Base-by-base conservation (phyloP, 2,888 invertebrate genomes). In the Tridacna crocea region DNA sequence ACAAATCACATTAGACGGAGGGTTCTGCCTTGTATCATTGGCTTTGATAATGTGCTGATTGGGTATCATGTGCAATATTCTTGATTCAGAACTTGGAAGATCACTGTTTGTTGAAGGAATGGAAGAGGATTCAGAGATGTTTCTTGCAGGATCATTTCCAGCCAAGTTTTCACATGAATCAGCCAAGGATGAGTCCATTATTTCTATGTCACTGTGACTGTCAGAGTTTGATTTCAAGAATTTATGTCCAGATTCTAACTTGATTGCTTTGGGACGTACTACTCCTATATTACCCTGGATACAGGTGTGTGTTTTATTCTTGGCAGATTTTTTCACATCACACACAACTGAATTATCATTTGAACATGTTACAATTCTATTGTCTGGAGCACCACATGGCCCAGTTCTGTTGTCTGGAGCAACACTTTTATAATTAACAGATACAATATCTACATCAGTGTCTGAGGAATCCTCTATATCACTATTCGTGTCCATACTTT, bases 401-500 rank as follows among this genome's bases (percentile, higher is more conserved):
- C 63, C 74, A 36, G 36, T 36, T 36, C 36, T 36, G 27, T 15
- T 17, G 17, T 63, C 27, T 15, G 27, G 27, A 24, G 15, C 17
- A 19, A 10, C 55, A 55, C 55, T 19, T 19, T 55, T 55, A 72
- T 27, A 73, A 73, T 60, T 73, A 2, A 77, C 77, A 4, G 77
- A 68, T n/a, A 87, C 80, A 4, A 84, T 61, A 51, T 87, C 84
- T 12, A 80, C 66, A 47, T 87, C 86, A 6, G 86, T 83, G 58
- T 82, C 84, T 0, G 85, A 80, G 0, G 79, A 79, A 24, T 79
- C 82, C 15, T 81, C 83, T 12, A 79, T 77, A 17, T 87, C 86
- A 74, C 83, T 84, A 24, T 77, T 85, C 10, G 83, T 86, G 46
- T 87, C 86, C 86, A 87, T 87, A 47, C 84, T 87, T 63, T 87